These are phyloP conservation scores for Euphydryas editha DNA, from an alignment of 2,888 invertebrate genomes.

Conservation along the genomic window DNA sequence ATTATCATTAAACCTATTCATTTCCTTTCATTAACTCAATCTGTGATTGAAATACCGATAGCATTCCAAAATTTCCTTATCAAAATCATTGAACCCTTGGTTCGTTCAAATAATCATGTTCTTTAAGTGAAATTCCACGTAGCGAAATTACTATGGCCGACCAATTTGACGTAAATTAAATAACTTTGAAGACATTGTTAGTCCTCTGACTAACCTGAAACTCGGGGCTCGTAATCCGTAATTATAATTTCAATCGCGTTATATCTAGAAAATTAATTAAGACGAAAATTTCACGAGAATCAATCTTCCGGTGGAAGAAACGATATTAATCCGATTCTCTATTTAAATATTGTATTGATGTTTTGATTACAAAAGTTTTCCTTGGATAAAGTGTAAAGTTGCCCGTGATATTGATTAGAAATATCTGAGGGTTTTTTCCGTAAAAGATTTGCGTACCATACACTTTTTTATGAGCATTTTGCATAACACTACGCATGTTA, in stretches of 20 bases:
- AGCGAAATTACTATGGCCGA: slow-evolving; percentile 42
- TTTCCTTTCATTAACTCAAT: slow-evolving; percentile 16
- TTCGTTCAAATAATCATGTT: slow-evolving; percentile 38
- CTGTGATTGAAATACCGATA: slow-evolving; percentile 33
- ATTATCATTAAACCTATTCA: slow-evolving; percentile 4
- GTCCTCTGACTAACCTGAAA: slow-evolving; percentile 50
- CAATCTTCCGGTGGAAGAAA: slow-evolving; percentile 35
- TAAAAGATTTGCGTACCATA: background rate
- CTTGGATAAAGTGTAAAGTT: background rate
- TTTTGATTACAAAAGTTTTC: slow-evolving; percentile 22
- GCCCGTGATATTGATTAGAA: background rate
- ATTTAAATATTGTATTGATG: slow-evolving; percentile 23
- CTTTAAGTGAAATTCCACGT: slow-evolving; percentile 39
- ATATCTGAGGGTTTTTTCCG: background rate
- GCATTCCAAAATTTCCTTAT: slow-evolving; percentile 36
- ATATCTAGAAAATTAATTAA: slow-evolving; percentile 44
- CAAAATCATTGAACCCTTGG: slow-evolving; percentile 29
- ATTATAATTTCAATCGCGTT: slow-evolving; percentile 61
- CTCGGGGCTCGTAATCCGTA: slow-evolving; percentile 51
- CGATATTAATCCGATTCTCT: slow-evolving; percentile 26
- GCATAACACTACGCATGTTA: too few relatives aligned
- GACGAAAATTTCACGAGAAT: slow-evolving; percentile 41
- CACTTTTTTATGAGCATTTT: too few relatives aligned
- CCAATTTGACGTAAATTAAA: slow-evolving; percentile 61
- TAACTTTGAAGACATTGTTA: slow-evolving; percentile 63